Evolutionary conservation across 2,113 vertebrate genomes (phyloP), one percentile per base, ranked within the genome.

Genomic region (Pygoscelis antarcticus): DNA sequence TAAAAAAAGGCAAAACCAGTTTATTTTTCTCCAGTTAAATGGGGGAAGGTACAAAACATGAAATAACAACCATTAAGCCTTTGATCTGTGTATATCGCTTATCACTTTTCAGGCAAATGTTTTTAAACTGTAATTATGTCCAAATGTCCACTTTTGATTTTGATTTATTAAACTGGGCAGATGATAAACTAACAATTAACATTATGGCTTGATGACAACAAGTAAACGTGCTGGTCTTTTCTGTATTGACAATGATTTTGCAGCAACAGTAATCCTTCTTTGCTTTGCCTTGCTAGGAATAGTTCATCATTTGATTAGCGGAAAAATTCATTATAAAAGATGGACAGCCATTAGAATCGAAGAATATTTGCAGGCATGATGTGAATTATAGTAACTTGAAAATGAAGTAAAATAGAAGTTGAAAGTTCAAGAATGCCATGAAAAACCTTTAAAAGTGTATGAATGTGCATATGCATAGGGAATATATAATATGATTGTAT

Each of bases 371-470:
- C 69, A 85, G 87, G 81, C 87, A 83, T 80, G 36, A 93, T 87
- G 46, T 91, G 84, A 96, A 70, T 94, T 94, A 76, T 52, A 89
- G 83, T 84, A 89, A 87, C 69, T 96, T 65, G 40, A 91, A 91
- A 94, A 93, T 78, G 22, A 87, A 81, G n/a, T 84, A 89, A 94
- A 89, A 36, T 68, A 62, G 76, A 95, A 89, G 88, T 90, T 96
- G 96, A 92, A 95, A 95, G 96, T 97, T 97, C 94, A 95, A 64
- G 84, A 94, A 96, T 93, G 87, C 85, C 68, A 83, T 91, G 93
- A 95, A 95, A 93, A 94, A 57, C 9, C 27, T 77, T 88, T 86
- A 66, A 62, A 94, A 93, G 36, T 69, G 17, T 72, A 64, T 82
- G 72, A 91, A 65, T 77, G 69, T 86, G 25, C 40, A 22, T 83